Evolutionary conservation across 2,797 vertebrate genomes (phyloP), one percentile per base, ranked within the genome.

Genomic region (Hydrocynus forskahlii): DNA sequence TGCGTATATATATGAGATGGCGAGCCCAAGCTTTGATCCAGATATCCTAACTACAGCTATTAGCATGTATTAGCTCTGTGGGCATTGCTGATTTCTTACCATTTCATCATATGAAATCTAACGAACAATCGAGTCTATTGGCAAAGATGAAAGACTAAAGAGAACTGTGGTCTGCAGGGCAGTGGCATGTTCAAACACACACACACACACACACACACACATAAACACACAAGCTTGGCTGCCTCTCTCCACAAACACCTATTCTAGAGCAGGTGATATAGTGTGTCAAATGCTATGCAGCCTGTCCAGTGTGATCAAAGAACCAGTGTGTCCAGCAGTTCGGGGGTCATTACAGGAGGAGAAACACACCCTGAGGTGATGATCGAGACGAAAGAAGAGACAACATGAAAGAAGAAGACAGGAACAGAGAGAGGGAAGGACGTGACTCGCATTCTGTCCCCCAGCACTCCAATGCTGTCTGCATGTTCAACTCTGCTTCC

Each of bases 251-350:
- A n/a, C 73, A 54, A 1, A 54, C 1, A 23, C 38, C 19, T 12
- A 57, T 60, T 79, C 63, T 78, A 76, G 23, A 76, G 72, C 71
- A 79, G 73, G 70, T 84, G 76, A 82, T 66, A 80, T 80, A 75
- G 71, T 67, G 48, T 78, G 72, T 84, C 82, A 71, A 79, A 72
- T 54, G 40, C 55, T 75, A 75, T 84, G 63, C 70, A 25, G 54
- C 68, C 68, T 68, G 63, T 81, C 78, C 68, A 70, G 45, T 29
- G 25, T 80, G 82, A 84, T 86, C 85, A 86, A 84, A 86, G 68
- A 72, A 38, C 43, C 77, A 63, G 55, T 25, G 80, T 77, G 80
- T 80, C 60, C 57, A 66, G 60, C 17, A 2, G n/a, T 73, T 45
- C 17, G 2, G 13, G 50, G 82, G 74, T 81, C 73, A 76, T 82